Conservation (phyloP, 2,113 vertebrate genomes). For the Columba janthina region DNA sequence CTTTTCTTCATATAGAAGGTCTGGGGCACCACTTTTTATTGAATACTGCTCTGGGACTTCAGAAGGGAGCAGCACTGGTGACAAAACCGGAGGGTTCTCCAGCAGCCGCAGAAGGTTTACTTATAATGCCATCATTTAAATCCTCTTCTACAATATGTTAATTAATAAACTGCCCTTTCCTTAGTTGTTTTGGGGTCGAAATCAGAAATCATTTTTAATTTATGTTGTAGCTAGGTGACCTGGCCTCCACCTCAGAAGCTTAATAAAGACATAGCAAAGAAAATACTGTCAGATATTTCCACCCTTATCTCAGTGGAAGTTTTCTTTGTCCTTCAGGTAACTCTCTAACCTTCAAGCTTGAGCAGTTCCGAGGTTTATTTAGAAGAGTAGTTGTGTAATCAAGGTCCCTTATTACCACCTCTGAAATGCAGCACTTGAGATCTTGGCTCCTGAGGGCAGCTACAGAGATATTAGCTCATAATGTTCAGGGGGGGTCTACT, state of each 20-base stretch:
- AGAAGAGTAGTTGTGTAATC: slow-evolving; percentile 40
- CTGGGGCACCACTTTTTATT: neutral
- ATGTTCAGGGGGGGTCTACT: neutral
- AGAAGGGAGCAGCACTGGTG: neutral
- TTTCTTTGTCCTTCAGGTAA: slow-evolving; percentile 30
- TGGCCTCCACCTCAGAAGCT: neutral
- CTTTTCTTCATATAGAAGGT: neutral
- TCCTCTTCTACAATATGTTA: neutral
- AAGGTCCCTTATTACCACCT: slow-evolving; percentile 25
- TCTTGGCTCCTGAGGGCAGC: neutral
- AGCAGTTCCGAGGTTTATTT: slow-evolving; percentile 40
- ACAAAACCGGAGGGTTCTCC: neutral
- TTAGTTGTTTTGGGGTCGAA: neutral
- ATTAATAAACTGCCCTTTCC: neutral
- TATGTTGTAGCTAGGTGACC: neutral
- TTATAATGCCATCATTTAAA: rapidly evolving
- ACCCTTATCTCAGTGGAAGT: neutral
- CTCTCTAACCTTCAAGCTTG: neutral
- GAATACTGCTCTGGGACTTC: neutral
- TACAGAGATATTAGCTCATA: neutral
- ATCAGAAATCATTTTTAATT: neutral
- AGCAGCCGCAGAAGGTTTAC: neutral
- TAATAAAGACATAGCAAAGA: neutral
- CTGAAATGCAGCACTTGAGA: slow-evolving; percentile 30
- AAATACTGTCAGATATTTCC: neutral